Base-by-base conservation (phyloP, 1,140 invertebrate genomes). In the Pectinophora gossypiella region DNA sequence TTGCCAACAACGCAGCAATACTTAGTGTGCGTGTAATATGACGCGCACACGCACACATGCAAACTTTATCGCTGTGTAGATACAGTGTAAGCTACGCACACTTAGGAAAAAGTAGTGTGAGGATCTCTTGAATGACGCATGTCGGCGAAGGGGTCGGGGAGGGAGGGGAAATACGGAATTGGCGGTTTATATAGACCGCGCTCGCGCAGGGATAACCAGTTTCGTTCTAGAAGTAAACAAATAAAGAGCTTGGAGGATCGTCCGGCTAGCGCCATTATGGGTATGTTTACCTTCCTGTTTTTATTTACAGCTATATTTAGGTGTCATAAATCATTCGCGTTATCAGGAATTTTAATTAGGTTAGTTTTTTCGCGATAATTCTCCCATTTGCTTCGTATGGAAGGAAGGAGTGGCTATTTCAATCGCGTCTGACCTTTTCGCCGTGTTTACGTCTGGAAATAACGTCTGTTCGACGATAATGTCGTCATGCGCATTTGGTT, bases 171-270 rank as follows among this genome's bases (percentile, higher is more conserved):
- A 44, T 22, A 46, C 56, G 63, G 50, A 67, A 58, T 59, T 50
- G 48, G 65, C 45, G 61, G 57, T 75, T 77, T 84, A 86, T 81
- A 86, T 86, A 79, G 62, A 40, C 59, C 72, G 72, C 68, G 68
- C 62, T 57, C 40, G 71, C 72, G 64, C 66, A 61, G 19, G 45
- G 22, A 32, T 49, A 68, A 65, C 67, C 80, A 84, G 78, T 84
- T 80, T 65, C 47, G 48, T 61, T 80, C 61, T 46, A 59, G 62
- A 74, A 58, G 72, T 71, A 81, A 76, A 79, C 72, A 76, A 70
- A 73, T 51, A 62, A 59, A 64, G 51, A 64, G 61, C 57, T 52
- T 69, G 58, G 42, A 20, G 51, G 32, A 19, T 48, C 52, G 35
- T 45, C 21, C 36, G 10, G 21, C 54, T 68, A 72, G 68, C 72